Base-by-base conservation (phyloP, 1,140 invertebrate species). In the Pseudomyrmex sp. region DNA sequence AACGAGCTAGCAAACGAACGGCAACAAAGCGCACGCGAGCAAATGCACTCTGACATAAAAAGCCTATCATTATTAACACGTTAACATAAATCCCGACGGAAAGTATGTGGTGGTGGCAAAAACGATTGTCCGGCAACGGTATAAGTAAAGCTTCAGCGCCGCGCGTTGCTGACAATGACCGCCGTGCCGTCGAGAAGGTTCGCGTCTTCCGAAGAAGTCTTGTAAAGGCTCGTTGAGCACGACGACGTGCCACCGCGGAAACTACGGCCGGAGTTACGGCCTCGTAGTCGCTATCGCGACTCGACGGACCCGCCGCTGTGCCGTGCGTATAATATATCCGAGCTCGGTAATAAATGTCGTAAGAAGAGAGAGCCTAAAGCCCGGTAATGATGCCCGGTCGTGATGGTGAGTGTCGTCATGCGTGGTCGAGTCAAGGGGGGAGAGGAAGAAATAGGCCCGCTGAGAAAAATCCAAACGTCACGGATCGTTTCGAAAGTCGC, bases 51-150 rank as follows among this genome's bases (percentile, higher is more conserved):
- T 44, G 66, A 86, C 74, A 83, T 83, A 88, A 89, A 87, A 90
- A 89, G 88, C 83, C 83, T 59, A 83, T 87, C 83, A 75, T 89
- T 90, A 90, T 89, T 90, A 89, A 89, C 85, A 85, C 88, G 88
- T 89, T 89, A 85, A 79, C 88, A 84, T 88, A 89, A 90, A 90
- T 87, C 74, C 73, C 72, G 62, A 8, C 12, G 50, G n/a, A 15
- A 10, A 10, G 23, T 10, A 8, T 15, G 9, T 46, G 65, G 13
- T 83, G 74, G 75, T 87, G 85, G 77, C 82, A 89, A 89, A 89
- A 89, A 87, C 82, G 82, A 77, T 88, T 86, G 85, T 82, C 82
- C 76, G 63, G 52, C 76, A 66, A 83, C 76, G 61, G 86, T 79
- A 35, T 35, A 73, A 85, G 58, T n/a, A 44, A 35, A 52, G 61